Evolutionary conservation across 2,888 invertebrate species (phyloP).

Genomic region (Temnothorax rugatulus): DNA sequence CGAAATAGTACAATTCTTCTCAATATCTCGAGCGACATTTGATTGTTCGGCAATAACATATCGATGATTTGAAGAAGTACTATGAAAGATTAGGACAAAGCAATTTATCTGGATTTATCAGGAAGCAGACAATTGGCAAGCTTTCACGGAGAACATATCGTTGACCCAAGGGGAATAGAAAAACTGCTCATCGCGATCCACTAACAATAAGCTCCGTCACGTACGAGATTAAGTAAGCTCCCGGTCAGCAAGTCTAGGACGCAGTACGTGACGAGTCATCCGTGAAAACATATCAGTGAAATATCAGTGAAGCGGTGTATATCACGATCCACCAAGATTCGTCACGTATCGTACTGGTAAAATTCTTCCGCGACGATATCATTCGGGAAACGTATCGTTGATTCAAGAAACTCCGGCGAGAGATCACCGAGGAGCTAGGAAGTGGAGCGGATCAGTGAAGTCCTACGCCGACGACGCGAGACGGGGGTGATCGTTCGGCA

Average conservation of each 20-base stretch:
- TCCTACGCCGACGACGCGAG: too few relatives aligned
- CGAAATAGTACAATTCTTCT: background rate
- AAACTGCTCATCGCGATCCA: constrained; percentile 3
- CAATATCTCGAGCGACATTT: background rate
- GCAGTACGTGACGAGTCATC: constrained; percentile 26
- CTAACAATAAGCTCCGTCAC: constrained; percentile 22
- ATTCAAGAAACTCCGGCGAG: background rate
- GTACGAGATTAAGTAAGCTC: constrained; percentile 16
- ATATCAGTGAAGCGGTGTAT: constrained; percentile 9
- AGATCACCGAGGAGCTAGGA: background rate
- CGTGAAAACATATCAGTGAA: constrained; percentile 18
- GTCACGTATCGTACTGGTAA: constrained; percentile 53
- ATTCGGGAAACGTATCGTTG: background rate
- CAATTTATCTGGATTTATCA: background rate
- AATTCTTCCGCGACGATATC: background rate
- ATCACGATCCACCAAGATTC: constrained; percentile 55
- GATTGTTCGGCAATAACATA: background rate
- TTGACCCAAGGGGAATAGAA: background rate
- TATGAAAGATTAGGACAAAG: background rate
- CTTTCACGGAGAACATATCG: background rate
- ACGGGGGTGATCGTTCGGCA: background rate
- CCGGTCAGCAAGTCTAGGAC: background rate
- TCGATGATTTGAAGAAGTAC: background rate
- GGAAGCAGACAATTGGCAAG: background rate
- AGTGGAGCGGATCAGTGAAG: background rate